Evolutionary conservation across 2,888 invertebrate genomes (phyloP).

Genomic region (Latrodectus hesperus): DNA sequence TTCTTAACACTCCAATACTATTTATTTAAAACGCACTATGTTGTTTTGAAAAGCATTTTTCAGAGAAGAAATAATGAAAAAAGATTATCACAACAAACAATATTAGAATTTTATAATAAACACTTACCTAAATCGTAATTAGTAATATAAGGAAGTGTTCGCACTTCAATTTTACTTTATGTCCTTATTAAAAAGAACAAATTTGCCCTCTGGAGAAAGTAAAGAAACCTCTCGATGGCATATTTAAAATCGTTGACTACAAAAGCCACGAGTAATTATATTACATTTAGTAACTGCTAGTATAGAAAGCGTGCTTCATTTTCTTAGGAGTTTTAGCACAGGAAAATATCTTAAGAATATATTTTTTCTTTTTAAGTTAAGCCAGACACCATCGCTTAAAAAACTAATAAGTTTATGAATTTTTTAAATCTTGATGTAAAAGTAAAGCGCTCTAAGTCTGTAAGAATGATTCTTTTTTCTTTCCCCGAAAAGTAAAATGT

Average conservation of each 20-base stretch:
- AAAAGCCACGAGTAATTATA: conserved; percentile 52
- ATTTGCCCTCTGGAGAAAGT: not conserved
- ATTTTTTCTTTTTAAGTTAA: conserved; percentile 29
- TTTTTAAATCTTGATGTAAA: conserved; percentile 42
- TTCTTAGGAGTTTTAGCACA: conserved; percentile 8
- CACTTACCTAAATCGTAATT: too few species aligned
- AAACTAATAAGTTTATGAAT: conserved; percentile 54
- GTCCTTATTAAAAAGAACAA: conserved; percentile 27
- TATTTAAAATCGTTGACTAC: conserved; percentile 54
- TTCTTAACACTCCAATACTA: too few species aligned
- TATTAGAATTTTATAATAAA: too few species aligned
- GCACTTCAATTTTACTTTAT: not conserved
- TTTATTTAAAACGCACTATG: too few species aligned
- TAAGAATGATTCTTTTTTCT: too few species aligned
- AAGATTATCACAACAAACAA: too few species aligned
- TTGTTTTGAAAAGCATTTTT: too few species aligned
- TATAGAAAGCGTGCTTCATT: conserved; percentile 21
- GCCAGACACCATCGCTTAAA: conserved; percentile 22
- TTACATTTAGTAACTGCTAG: conserved; percentile 32
- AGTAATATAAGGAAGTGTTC: too few species aligned
- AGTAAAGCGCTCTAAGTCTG: conserved; percentile 19
- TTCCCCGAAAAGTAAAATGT: not conserved
- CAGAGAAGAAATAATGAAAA: too few species aligned
- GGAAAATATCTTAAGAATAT: conserved; percentile 18
- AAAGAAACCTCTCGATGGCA: conserved; percentile 51